These are phyloP conservation scores for Cydia strobilella DNA, from an alignment of 1,140 invertebrate genomes.

Conservation along the genomic window DNA sequence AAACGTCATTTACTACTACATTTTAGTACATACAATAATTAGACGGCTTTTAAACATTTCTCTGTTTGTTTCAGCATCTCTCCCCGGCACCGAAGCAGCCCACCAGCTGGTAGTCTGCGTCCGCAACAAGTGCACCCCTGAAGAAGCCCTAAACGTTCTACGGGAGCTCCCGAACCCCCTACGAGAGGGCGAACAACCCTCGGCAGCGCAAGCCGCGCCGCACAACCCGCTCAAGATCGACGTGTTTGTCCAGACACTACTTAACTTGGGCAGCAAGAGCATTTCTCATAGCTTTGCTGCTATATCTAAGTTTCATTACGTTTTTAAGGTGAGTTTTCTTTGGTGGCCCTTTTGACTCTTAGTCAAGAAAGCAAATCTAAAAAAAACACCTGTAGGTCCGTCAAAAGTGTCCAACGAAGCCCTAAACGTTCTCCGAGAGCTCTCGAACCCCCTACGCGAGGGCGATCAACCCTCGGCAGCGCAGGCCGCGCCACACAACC, in stretches of 20 bases:
- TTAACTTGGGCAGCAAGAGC: slow-evolving; percentile 97
- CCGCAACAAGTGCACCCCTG: slow-evolving; percentile 92
- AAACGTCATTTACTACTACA: no score
- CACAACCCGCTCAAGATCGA: slow-evolving; percentile 97
- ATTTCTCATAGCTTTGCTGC: slow-evolving; percentile 99
- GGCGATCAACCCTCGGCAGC: slow-evolving; percentile 75
- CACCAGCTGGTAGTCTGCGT: slow-evolving; percentile 92
- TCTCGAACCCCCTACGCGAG: slow-evolving; percentile 88
- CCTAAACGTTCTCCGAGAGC: slow-evolving; percentile 91
- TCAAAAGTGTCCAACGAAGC: slow-evolving; percentile 82
- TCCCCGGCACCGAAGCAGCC: slow-evolving; percentile 91
- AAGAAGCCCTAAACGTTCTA: slow-evolving; percentile 94
- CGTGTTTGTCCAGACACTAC: slow-evolving; percentile 96
- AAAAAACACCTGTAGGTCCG: no score
- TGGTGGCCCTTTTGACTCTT: background rate
- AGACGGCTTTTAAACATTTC: background rate
- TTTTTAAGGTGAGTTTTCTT: slow-evolving; percentile 87
- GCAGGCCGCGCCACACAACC: slow-evolving; percentile 87
- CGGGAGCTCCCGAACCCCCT: slow-evolving; percentile 91
- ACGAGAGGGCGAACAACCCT: slow-evolving; percentile 82
- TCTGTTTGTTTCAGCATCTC: slow-evolving; percentile 81
- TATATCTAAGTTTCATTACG: slow-evolving; percentile 97
- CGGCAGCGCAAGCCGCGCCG: slow-evolving; percentile 79
- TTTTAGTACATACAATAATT: no score
- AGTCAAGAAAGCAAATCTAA: background rate